Evolutionary conservation across 2,797 vertebrate genomes (phyloP), one percentile per base, ranked within the genome.

Genomic region (Setipinna tenuifilis): DNA sequence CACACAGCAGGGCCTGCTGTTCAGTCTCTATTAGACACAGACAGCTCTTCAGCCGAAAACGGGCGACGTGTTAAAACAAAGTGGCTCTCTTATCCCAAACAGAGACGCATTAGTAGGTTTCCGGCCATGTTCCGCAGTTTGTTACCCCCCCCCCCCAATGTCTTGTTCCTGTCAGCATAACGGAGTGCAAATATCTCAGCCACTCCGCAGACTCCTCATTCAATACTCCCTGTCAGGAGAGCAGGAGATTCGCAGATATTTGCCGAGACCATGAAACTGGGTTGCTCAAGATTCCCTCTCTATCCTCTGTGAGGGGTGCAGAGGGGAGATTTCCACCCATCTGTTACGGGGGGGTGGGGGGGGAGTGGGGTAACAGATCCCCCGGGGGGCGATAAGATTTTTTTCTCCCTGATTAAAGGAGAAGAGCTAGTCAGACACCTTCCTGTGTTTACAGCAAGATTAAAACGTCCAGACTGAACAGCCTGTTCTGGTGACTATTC

Each of bases 101-200:
- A 78, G 71, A 78, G 2, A 17, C 31, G 68, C 68, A 75, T 44
- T 78, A 78, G 71, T 78, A 44, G 71, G 41, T 6, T 44, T 78
- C 71, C 71, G 35, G 16, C 31, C 10, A 17, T 21, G 6, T 14
- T 78, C 17, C 71, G 41, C 71, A 78, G 71, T 78, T 44, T 44
- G 16, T 44, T 44, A 78, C 14, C 71, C 0, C 6, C 71, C 0
- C 16, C 1, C 71, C 7, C 9, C 17, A 41, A 78, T 78, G 31
- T 78, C 35, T 41, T 44, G 31, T 11, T 78, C 71, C 71, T 44
- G 71, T 78, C 71, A 44, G 71, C 71, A 78, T 41, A 41, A 78
- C 65, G 31, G 25, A 71, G 19, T 19, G 16, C 71, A 78, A 23
- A 75, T 75, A 75, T 68, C 68, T 35, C 14, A 54, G 50, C 28